Percentiles rank a stretch among this genome's conserved stretches.
These are phyloP conservation scores for Vulpes lagopus DNA, from an alignment of 2,113 vertebrate species.

Conservation along the genomic window DNA sequence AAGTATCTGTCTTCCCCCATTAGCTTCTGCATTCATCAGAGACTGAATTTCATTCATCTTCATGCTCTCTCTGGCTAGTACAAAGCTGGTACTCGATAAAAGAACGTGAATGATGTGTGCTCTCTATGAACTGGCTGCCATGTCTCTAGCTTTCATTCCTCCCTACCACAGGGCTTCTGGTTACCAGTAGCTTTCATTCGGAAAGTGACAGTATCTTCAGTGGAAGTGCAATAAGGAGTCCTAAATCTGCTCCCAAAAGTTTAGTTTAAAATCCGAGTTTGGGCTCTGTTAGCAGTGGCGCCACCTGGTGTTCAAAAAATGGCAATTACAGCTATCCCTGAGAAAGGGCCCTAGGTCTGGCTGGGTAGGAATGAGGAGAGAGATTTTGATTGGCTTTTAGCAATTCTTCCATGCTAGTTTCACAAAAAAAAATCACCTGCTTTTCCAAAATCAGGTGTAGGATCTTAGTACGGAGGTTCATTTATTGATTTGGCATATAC, in stretches of 20 bases:
- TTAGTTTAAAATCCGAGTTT: not conserved
- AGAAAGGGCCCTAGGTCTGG: not conserved
- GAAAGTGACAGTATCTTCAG: constrained; percentile 13
- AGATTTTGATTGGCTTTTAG: not conserved
- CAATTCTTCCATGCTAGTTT: not conserved
- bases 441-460: not conserved
- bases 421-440: not conserved
- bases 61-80: not conserved
- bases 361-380: not conserved
- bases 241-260: not conserved
- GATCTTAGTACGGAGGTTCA: constrained; percentile 37
- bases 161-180: not conserved
- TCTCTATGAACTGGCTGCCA: not conserved
- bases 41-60: constrained; percentile 33
- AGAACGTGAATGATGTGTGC: not conserved
- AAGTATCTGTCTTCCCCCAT: not conserved
- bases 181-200: constrained; percentile 42
- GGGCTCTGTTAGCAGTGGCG: constrained; percentile 16
- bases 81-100: constrained; percentile 12
- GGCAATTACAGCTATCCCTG: not conserved
- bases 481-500: not conserved
- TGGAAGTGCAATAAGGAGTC: not conserved
- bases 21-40: constrained; percentile 13
- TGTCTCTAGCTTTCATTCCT: not conserved
- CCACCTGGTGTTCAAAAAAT: constrained; percentile 71